Evolutionary conservation across 2,113 vertebrate genomes (phyloP), one percentile per base, ranked within the genome.

Genomic region (Pelusios castaneus): DNA sequence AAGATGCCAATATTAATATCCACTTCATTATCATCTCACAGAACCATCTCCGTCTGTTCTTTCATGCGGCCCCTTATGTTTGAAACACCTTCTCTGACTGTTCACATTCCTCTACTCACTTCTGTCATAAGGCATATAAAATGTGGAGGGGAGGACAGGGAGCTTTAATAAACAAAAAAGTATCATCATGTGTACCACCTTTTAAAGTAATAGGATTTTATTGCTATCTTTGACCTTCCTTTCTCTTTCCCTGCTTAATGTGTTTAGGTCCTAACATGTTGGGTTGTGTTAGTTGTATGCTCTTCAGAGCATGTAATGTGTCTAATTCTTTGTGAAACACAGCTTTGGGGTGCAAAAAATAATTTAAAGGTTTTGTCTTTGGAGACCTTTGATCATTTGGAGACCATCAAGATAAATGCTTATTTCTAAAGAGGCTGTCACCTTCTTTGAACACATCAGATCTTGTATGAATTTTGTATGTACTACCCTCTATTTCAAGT

Each of bases 111-210:
- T 1, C 0, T 29, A 87, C 4, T 56, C 85, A 45, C 4, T 22
- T 67, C 31, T 43, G 56, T 91, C 51, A 78, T 86, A 86, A 85
- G 10, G 17, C 82, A 1, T 70, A 70, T 38, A 70, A 70, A 38
- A 70, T 38, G 43, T 70, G 25, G 8, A 90, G 75, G 24, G 22
- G 60, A 60, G 25, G 43, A 84, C 38, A 87, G 55, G 3, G 75
- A 70, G 70, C 55, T 9, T 60, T 87, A 90, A 75, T 56, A 56
- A 78, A 77, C 87, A 93, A 3, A 11, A 51, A 49, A 51, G 49
- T 0, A 0, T 8, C 5, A 85, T 56, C 38, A 78, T 52, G 80
- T 8, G 47, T 0, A 34, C 0, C 93, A n/a, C 75, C 82, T 85
- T 87, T 67, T 1, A 87, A 80, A 88, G 24, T 3, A 27, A 77